Evolutionary conservation across 2,888 invertebrate species (phyloP), one percentile per base, ranked within the genome.

Genomic region (Hyppa rectilinea): DNA sequence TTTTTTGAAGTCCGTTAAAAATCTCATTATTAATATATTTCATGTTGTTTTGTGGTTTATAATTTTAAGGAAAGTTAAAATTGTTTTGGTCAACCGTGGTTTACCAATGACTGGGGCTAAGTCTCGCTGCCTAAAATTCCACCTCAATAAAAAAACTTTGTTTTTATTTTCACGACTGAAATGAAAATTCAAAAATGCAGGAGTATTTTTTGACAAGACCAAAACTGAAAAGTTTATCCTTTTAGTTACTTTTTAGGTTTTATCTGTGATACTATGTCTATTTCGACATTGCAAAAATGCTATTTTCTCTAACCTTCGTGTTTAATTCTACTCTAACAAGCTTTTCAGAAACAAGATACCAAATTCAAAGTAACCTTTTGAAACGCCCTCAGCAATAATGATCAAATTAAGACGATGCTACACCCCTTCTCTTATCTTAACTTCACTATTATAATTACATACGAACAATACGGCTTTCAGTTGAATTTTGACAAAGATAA

Each of bases 401-500:
- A 63, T 55, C 56, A 71, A 64, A 75, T 75, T 72, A 78, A 81
- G 79, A 65, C 64, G 34, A 64, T 43, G 53, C 34, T 62, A 56
- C 47, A 66, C 56, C 71, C 55, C 60, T 63, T 55, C 60, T 43
- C 66, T 82, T 82, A 84, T 82, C 84, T 79, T 38, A 64, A 56
- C 58, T 52, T 38, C 34, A 52, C 82, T 71, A 80, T 80, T 82
- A 84, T 72, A 69, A 82, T 84, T 58, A 82, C 75, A 75, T 55
- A 56, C 67, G 68, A 55, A 52, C 75, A 78, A 75, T 69, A 73
- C 52, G 59, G 55, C 58, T 71, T 71, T 69, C 74, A 61, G 47
- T 47, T 71, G 63, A 84, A 82, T 79, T 82, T 79, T 79, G 78
- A 73, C 71, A 67, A 74, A 74, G 82, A 84, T 84, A 66, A 66